Evolutionary conservation across 2,113 vertebrate species (phyloP).

Genomic region (Eulemur rufifrons): DNA sequence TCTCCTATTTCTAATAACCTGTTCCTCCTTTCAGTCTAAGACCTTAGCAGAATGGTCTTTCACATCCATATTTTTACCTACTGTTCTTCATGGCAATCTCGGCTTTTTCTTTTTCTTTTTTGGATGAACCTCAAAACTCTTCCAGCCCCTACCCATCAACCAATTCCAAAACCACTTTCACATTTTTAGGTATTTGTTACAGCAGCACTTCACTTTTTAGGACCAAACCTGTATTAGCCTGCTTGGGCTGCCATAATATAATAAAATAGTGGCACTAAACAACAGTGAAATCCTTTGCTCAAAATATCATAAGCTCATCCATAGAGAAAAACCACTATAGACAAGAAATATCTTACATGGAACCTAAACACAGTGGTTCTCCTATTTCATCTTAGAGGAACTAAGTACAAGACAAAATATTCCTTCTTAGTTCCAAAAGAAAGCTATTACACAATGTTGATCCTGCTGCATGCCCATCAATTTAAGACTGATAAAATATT

Average conservation of each 20-base stretch:
- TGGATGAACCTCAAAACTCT: background rate
- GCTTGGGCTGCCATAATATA: background rate
- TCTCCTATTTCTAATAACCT: background rate
- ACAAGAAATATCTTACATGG: background rate
- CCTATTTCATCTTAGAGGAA: background rate
- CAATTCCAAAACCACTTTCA: background rate
- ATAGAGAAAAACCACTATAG: background rate
- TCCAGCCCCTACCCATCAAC: background rate
- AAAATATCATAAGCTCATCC: background rate
- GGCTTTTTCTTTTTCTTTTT: too few species aligned
- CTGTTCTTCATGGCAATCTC: background rate
- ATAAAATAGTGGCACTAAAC: background rate
- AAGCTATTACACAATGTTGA: background rate
- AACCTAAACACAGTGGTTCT: background rate
- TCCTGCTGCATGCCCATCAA: background rate
- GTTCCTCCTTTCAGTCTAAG: background rate
- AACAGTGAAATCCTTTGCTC: background rate
- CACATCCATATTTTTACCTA: background rate
- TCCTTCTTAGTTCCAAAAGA: background rate
- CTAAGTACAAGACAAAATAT: background rate
- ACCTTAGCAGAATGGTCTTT: background rate
- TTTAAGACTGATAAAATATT: background rate
- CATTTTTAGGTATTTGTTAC: background rate
- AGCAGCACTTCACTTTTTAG: background rate
- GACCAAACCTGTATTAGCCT: background rate